Evolutionary conservation across 2,888 invertebrate genomes (phyloP).

Genomic region (Tenthredo livida): DNA sequence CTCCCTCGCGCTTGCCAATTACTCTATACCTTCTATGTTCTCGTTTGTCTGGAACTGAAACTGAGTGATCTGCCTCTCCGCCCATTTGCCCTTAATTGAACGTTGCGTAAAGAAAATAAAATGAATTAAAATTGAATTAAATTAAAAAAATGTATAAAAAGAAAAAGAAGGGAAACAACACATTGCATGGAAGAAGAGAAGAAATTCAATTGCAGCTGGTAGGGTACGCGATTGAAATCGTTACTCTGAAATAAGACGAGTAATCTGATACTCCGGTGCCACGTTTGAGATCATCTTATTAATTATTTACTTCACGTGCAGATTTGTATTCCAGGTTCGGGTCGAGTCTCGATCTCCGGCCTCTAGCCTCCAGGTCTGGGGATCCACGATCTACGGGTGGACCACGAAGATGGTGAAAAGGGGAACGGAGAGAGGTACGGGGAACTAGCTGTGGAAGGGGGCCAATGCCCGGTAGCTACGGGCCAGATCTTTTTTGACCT

Average conservation of each 20-base stretch:
- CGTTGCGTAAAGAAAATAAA: slow-evolving; percentile 20
- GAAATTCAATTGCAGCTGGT: slow-evolving; percentile 15
- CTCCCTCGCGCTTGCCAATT: slow-evolving; percentile 24
- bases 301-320: slow-evolving; percentile 44
- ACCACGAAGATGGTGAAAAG: slow-evolving; percentile 42
- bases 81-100: slow-evolving; percentile 9
- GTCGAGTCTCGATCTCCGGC: slow-evolving; percentile 23
- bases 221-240: slow-evolving; percentile 2
- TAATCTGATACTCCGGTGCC: slow-evolving; percentile 8
- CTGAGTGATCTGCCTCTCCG: slow-evolving; percentile 18
- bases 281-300: slow-evolving; percentile 8
- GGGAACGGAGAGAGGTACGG: background rate
- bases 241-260: background rate
- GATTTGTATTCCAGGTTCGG: slow-evolving; percentile 44
- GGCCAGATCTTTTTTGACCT: slow-evolving; percentile 23
- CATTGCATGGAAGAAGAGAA: background rate
- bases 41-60: slow-evolving; percentile 22
- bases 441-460: slow-evolving; percentile 32
- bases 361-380: slow-evolving; percentile 36
- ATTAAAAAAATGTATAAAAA: background rate
- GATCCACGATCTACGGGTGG: slow-evolving; percentile 41
- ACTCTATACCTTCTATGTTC: slow-evolving; percentile 5
- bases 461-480: slow-evolving; percentile 53
- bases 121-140: background rate
- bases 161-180: background rate